Evolutionary conservation across 2,797 vertebrate species (phyloP), one percentile per base, ranked within the genome.

Genomic region (Pseudocheirus occidentalis): DNA sequence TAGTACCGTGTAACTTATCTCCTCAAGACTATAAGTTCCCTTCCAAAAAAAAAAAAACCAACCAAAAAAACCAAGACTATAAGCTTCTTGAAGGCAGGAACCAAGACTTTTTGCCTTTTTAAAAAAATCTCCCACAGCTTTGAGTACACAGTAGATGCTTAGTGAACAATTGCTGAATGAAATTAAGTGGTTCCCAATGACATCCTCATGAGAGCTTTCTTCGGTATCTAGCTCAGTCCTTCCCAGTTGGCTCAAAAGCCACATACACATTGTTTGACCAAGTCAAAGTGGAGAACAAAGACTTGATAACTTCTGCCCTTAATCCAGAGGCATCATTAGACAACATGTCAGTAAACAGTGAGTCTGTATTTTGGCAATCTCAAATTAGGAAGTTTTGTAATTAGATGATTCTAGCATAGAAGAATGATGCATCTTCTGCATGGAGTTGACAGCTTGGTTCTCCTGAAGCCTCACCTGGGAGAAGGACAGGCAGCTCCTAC

Each of bases 161-260:
- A 73, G 62, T n/a, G 62, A 40, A 73, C 40, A 73, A 40, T 24
- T 73, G n/a, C n/a, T 40, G 66, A 40, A 73, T 40, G 66, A 40
- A 40, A 73, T 73, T 40, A 73, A 73, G 66, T 40, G 66, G n/a
- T 40, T 46, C 24, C 21, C 87, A 59, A 24, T 24, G 13, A 55
- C 18, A 53, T 27, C 10, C 3, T 58, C 91, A 94, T 90, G 55
- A 24, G 14, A 94, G n/a, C n/a, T 31, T 34, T 12, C 6, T 0
- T 0, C 50, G 62, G 31, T 92, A 24, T 46, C 81, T 92, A 46
- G 28, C 9, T 1, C 0, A 0, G 10, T 40, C 3, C 1, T 28
- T 29, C 54, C 53, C 89, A 90, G 11, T 31, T 54, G 53, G n/a
- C 50, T 54, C 50, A 52, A 54, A 29, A 53, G 4, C 16, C 89